Evolutionary conservation across 1,140 invertebrate genomes (phyloP), one percentile per base, ranked within the genome.

Genomic region (Caenorhabditis tropicalis): DNA sequence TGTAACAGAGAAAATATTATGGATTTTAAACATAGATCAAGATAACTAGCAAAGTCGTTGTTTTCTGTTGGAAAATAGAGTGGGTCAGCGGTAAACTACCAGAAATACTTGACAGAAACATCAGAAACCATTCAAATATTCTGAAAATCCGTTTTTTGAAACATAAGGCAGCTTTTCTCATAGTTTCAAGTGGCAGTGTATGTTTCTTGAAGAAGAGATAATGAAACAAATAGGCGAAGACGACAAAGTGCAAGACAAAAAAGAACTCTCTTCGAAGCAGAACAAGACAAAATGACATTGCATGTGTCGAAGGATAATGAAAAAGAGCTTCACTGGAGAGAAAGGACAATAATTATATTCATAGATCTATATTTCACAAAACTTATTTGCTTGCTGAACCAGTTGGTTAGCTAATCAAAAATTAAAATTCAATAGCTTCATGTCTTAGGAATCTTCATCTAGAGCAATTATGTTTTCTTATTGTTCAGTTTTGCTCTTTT

Each of bases 201-300:
- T 39, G 65, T 74, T 46, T 24, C 36, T 74, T 74, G 36, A 74
- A 43, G 21, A 43, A 74, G 27, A 74, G 36, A 43, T 74, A 74
- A 74, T 74, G 33, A 74, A n/a, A 74, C 21, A 10, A 24, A 36
- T 43, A 74, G 65, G 36, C 65, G 36, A 74, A 74, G 21, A 43
- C 19, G 10, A 24, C 65, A 74, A 74, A 74, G 33, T 74, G 65
- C 33, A 74, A 70, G 1, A 70, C n/a, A 33, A 74, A 74, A 74
- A 74, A 74, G 36, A 43, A 74, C 65, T 74, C 36, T 46, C n/a
- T 24, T 43, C 0, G n/a, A 24, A 74, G 7, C 33, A 74, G 7
- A n/a, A 24, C 9, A 46, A 74, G 12, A 21, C 2, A 36, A n/a
- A 74, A 74, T 74, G n/a, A 24, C 65, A 74, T 74, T 43, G 36